Base-by-base conservation (phyloP, 1,140 invertebrate species). In the Coelopa frigida region DNA sequence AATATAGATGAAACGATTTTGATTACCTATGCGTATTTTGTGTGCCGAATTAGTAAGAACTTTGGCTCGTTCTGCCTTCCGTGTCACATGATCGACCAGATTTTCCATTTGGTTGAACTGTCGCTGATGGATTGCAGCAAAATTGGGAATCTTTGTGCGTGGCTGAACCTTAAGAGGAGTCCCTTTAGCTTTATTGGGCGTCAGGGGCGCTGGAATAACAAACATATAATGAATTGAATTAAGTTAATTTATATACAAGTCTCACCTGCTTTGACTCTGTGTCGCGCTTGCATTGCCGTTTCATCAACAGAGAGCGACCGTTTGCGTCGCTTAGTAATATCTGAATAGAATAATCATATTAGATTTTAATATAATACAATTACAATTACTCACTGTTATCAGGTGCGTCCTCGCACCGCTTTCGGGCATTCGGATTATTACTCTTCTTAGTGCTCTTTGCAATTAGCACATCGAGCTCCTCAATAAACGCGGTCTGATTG, bases 41-140 rank as follows among this genome's bases (percentile, higher is more conserved):
- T 18, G 22, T 0, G 52, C 53, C 6, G 64, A 62, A 29, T 47
- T 59, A 0, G 49, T 55, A 4, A 77, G 52, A 23, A 67, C 59
- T 32, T 58, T 68, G 5, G 75, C 75, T 5, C 72, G 74, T 50
- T 66, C 70, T 29, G 72, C 74, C 61, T 70, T 77, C 49, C 72
- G 60, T 56, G 65, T 60, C 39, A 76, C 70, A 48, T 76, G 73
- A 57, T 82, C 77, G 20, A 75, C 69, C 11, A 83, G 49, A 27
- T 78, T 81, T 60, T 83, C 80, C 76, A 82, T 79, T 55, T 75
- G 74, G 4, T 70, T 70, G 51, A 81, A 81, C 36, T 76, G 73
- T 53, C 74, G 76, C 51, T 79, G 70, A 53, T 83, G 81, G 29
- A 83, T 73, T 5, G 75, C 73, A 4, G 74, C 71, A 51, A 83